Percentiles rank a stretch among this genome's conserved stretches.
phyloP scores from a whole-genome alignment of 1,140 invertebrate species.

The Galleria mellonella region DNA sequence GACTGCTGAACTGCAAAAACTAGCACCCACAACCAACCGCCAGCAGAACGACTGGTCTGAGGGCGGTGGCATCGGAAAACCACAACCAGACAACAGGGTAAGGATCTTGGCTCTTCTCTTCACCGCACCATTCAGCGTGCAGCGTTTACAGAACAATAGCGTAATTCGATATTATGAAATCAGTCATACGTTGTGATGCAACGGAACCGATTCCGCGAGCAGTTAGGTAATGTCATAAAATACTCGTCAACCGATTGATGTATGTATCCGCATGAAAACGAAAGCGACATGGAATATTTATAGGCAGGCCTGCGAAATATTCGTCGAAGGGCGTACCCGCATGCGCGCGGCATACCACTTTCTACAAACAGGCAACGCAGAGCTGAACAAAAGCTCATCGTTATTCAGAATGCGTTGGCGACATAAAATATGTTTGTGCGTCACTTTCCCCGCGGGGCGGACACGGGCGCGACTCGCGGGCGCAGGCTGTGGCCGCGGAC shows the following conservation, averaged over 20 bases:
- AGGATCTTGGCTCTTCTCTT: constrained; percentile 12
- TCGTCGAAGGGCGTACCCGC: constrained; percentile 66
- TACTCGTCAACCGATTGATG: constrained; percentile 16
- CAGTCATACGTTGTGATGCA: constrained; percentile 28
- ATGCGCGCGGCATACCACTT: constrained; percentile 44
- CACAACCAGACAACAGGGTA: constrained; percentile 87
- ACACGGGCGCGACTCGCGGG: neutral
- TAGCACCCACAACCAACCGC: constrained; percentile 84
- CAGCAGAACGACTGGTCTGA: constrained; percentile 89
- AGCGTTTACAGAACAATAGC: constrained; percentile 13
- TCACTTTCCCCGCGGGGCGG: constrained; percentile 44
- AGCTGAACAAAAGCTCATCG: constrained; percentile 57
- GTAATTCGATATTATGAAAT: constrained; percentile 35
- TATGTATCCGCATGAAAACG: constrained; percentile 42
- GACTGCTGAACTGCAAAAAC: constrained; percentile 87
- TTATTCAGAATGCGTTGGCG: constrained; percentile 46
- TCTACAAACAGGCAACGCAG: constrained; percentile 45
- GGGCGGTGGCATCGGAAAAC: constrained; percentile 84
- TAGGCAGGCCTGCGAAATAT: constrained; percentile 54
- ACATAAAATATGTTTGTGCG: constrained; percentile 29
- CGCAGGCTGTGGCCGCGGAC: constrained; percentile 8
- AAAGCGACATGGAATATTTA: constrained; percentile 63
- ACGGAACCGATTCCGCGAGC: constrained; percentile 31
- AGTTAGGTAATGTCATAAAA: constrained; percentile 51
- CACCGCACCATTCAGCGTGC: neutral